A percentile compares a stretch with the other conserved stretches of the same genome.
These are phyloP conservation scores for Prunella fulvescens DNA, from an alignment of 2,113 vertebrate genomes.

Conservation along the genomic window DNA sequence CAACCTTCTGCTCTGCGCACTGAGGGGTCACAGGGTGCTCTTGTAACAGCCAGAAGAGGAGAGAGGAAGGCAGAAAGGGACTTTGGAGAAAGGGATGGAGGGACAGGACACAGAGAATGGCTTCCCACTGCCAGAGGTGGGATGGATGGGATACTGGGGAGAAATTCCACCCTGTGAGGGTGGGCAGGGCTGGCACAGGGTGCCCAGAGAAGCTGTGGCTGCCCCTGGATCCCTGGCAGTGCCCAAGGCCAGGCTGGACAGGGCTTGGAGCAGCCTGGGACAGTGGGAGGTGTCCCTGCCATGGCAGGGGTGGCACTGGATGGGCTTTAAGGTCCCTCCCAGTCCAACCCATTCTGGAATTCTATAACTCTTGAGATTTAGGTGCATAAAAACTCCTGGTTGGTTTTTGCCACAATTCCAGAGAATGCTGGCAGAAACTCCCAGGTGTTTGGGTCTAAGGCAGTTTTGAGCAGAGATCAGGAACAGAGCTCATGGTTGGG, in stretches of 20 bases:
- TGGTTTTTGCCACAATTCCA: background rate
- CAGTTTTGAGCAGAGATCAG: background rate
- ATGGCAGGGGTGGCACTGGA: accelerated
- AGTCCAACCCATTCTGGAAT: background rate
- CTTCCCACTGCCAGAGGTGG: background rate
- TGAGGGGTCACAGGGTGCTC: background rate
- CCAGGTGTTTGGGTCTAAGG: background rate
- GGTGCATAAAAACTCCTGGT: background rate
- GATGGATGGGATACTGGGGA: accelerated
- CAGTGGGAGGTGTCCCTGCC: background rate
- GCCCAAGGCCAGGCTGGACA: background rate
- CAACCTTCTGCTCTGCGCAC: background rate
- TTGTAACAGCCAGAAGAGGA: background rate
- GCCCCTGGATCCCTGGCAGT: background rate
- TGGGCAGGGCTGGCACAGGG: background rate
- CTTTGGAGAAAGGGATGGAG: background rate
- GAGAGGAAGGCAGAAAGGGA: background rate
- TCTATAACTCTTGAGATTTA: background rate
- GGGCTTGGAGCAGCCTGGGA: background rate
- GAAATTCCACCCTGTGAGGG: accelerated
- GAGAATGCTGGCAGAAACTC: background rate
- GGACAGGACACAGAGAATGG: background rate
- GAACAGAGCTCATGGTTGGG: background rate
- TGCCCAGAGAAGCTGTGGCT: background rate
- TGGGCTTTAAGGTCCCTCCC: accelerated